Evolutionary conservation across 2,113 vertebrate species (phyloP), one percentile per base, ranked within the genome.

Genomic region (Puntigrus tetrazona): DNA sequence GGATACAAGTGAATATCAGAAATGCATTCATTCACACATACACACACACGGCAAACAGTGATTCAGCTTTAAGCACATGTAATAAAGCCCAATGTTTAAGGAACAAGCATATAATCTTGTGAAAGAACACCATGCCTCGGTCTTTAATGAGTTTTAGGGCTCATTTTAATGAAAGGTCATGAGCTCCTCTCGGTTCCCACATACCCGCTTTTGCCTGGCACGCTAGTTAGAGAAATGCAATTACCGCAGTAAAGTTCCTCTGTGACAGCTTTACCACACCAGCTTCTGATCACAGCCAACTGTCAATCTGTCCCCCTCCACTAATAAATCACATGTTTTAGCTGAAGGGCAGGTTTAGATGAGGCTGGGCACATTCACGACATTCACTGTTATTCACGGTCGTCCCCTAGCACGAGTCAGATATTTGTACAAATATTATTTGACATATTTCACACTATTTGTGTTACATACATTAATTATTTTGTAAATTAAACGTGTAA

Each of bases 121-220:
- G 16, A 38, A 79, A 29, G 77, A n/a, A 70, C 8, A 20, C 34
- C 22, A 10, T 74, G 55, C n/a, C 41, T 20, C n/a, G 41, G 78
- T 80, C 78, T 80, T 83, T 83, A 83, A 79, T 74, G 81, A 86
- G 82, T 50, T 69, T 84, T 43, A 31, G 59, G 57, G 59, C 52
- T 73, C 29, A 2, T 25, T 13, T 63, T 63, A 86, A 74, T 86
- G 52, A 78, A 73, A 79, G 74, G 61, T 83, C 65, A 83, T 59
- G 78, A 55, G 52, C 9, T 67, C 8, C 59, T 47, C 38, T 45
- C n/a, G 5, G 16, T 57, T 52, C 65, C 5, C 52, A 74, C 57
- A 50, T 43, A 41, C 10, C 34, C 7, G 10, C 34, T 61, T 4
- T 27, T 41, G n/a, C 22, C 8, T 57, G 38, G n/a, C 22, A 77